Base-by-base conservation (phyloP, 2,888 invertebrate genomes). In the Orchesellides sinensis region DNA sequence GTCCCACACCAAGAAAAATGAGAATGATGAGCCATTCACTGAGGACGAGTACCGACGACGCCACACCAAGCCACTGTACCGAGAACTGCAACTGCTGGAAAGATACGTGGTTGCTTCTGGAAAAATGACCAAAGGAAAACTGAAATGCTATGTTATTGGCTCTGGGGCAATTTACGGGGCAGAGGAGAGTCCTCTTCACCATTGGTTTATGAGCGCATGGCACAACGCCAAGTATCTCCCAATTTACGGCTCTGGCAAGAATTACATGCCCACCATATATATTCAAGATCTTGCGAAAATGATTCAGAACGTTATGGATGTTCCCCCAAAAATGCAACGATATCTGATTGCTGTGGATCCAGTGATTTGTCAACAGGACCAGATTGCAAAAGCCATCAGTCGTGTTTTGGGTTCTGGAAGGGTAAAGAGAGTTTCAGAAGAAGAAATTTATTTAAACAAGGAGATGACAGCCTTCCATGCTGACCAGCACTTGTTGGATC, bases 131-230 rank as follows among this genome's bases (percentile, higher is more conserved):
- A 73, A 70, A 14, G 87, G 87, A 5, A 86, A 86, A 83, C 27
- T 92, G 56, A 91, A 90, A 87, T 91, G 91, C 0, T 89, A 91
- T 65, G 93, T 94, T n/a, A 89, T 94, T 25, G 92, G 92, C 54
- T 89, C 92, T 12, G 94, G 94, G 1, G 89, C 93, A 17, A 92
- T 92, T 0, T 94, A 94, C 85, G 94, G 94, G 0, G 92, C 92
- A 10, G 92, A 91, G 49, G 92, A 94, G 88, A 92, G 92, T 47
- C 90, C 91, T n/a, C 90, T 94, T 0, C 92, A 92, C 85, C 92
- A 92, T 88, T 92, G 93, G 89, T 94, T 94, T 89, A 93, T 93
- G 90, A 91, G 92, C 88, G 92, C 93, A 12, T 94, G 94, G 93
- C 91, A 92, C 82, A 93, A 93, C 86, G 92, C 92, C 82, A 90